Conservation (phyloP, 2,888 invertebrate species). For the Ceriagrion tenellum region DNA sequence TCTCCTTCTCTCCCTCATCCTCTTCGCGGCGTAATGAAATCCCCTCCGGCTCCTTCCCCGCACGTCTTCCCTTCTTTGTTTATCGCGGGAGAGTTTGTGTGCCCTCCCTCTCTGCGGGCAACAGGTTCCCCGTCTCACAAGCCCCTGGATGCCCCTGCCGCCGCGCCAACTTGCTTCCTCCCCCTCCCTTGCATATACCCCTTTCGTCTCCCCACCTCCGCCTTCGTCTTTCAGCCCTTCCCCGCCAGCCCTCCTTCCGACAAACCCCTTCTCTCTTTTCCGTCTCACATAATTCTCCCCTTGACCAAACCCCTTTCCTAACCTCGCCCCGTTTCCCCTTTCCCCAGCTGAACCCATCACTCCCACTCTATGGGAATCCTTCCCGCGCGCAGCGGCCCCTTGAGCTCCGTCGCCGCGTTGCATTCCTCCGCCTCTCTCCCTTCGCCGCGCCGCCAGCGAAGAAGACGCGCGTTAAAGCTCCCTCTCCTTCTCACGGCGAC, state of each 20-base stretch:
- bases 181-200: background rate
- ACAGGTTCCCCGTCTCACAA: background rate
- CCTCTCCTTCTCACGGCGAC: background rate
- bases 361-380: background rate
- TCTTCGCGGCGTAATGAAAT: conserved; percentile 19
- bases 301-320: background rate
- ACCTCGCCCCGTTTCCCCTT: background rate
- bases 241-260: background rate
- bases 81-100: background rate
- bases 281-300: background rate
- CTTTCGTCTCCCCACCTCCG: background rate
- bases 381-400: background rate
- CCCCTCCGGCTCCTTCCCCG: background rate
- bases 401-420: background rate
- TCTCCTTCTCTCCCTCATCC: background rate
- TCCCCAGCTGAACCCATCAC: background rate
- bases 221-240: background rate
- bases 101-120: background rate
- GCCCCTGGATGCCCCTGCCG: background rate
- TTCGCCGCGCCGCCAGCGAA: background rate
- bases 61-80: conserved; percentile 5
- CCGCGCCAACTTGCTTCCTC: background rate
- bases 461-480: background rate
- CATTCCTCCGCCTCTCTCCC: background rate
- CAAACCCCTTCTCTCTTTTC: background rate